Conservation (phyloP, 1,140 invertebrate species). For the Sitobion miscanthi region DNA sequence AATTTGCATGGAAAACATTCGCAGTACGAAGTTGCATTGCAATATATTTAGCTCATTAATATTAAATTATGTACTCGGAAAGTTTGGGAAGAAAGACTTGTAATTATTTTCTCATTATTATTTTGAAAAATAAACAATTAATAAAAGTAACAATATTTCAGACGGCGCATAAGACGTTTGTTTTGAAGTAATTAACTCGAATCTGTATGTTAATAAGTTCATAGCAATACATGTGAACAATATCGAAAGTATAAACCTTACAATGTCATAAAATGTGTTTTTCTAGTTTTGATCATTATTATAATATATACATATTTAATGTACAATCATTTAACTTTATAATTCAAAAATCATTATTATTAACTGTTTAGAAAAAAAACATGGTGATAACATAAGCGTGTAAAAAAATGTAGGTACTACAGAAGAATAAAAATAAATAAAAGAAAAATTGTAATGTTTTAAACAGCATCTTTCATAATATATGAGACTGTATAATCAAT, state of each 20-base stretch:
- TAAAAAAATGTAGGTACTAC: too few species aligned
- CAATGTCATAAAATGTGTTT: too few species aligned
- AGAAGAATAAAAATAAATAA: too few species aligned
- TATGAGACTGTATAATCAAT: too few species aligned
- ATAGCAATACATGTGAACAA: not conserved
- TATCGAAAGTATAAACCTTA: not conserved
- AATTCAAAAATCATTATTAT: too few species aligned
- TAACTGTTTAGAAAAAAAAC: too few species aligned
- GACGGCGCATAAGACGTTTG: not conserved
- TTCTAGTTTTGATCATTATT: too few species aligned
- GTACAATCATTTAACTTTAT: too few species aligned
- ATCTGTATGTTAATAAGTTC: not conserved
- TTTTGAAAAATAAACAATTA: not conserved
- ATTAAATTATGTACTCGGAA: not conserved
- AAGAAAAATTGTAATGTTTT: too few species aligned
- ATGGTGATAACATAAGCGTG: too few species aligned
- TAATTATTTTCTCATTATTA: not conserved
- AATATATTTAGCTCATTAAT: not conserved
- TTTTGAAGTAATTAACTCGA: not conserved
- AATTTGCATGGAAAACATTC: conserved; percentile 27
- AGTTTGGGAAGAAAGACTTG: not conserved
- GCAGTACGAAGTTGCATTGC: conserved; percentile 36
- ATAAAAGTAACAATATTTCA: conserved; percentile 8
- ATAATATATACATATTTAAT: too few species aligned
- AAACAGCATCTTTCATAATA: too few species aligned